Conservation (phyloP, 2,797 vertebrate genomes). For the Pseudotriccus pelzelni region DNA sequence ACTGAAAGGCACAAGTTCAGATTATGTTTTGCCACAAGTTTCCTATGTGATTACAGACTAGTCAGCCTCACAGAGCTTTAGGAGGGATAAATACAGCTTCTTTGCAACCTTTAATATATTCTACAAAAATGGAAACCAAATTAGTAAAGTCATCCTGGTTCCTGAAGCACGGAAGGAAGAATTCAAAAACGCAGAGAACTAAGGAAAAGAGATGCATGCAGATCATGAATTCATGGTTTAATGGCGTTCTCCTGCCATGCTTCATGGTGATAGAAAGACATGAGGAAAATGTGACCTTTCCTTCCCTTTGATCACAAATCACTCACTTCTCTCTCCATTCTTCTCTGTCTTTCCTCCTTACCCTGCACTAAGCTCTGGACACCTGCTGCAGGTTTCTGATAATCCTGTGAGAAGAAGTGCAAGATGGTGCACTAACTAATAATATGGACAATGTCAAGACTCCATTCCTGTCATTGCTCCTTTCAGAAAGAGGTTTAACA, state of each 20-base stretch:
- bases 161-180: too few species aligned
- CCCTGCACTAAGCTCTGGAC: background rate
- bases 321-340: background rate
- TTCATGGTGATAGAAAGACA: background rate
- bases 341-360: background rate
- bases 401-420: background rate
- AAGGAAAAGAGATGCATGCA: too few species aligned
- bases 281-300: background rate
- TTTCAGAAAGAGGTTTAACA: background rate
- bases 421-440: background rate
- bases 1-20: background rate
- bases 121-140: constrained; percentile 7
- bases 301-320: background rate
- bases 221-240: background rate
- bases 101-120: background rate
- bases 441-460: background rate
- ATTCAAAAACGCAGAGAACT: too few species aligned
- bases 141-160: background rate
- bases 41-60: constrained; percentile 32
- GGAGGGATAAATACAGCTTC: constrained; percentile 2
- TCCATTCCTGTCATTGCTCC: background rate
- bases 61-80: background rate
- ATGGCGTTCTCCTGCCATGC: background rate
- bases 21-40: constrained; percentile 16
- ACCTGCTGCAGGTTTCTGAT: background rate